Conservation (phyloP, 2,113 vertebrate species). For the Heloderma charlesbogerti region DNA sequence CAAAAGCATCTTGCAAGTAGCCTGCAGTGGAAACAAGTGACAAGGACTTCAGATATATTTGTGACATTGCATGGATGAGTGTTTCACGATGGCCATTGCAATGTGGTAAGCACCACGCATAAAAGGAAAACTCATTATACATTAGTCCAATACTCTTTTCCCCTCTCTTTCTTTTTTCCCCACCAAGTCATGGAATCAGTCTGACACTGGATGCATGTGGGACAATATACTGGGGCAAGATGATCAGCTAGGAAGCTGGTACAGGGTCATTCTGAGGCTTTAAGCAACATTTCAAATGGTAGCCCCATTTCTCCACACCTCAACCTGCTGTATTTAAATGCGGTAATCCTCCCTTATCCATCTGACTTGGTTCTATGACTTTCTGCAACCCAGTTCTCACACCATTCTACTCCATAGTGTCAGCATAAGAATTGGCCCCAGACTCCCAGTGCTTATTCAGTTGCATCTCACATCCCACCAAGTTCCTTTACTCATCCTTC, state of each 20-base stretch:
- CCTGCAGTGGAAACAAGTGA: slow-evolving; percentile 64
- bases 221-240: not conserved
- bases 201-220: not conserved
- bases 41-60: slow-evolving; percentile 55
- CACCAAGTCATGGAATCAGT: not conserved
- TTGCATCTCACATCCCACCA: not conserved
- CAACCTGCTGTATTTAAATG: not conserved
- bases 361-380: too few relatives aligned
- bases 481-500: not conserved
- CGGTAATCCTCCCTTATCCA: too few relatives aligned
- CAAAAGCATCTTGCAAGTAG: slow-evolving; percentile 61
- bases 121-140: slow-evolving; percentile 32
- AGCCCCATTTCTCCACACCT: not conserved
- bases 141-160: not conserved
- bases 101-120: slow-evolving; percentile 45
- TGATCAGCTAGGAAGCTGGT: not conserved
- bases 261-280: not conserved
- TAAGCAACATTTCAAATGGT: not conserved
- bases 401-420: too few relatives aligned
- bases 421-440: not conserved
- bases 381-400: too few relatives aligned
- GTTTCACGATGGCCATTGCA: slow-evolving; percentile 59
- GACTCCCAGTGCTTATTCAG: not conserved
- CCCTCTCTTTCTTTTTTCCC: not conserved
- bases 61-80: slow-evolving; percentile 50